Evolutionary conservation across 2,113 vertebrate species (phyloP).

Genomic region (Ivindomyrus marchei): DNA sequence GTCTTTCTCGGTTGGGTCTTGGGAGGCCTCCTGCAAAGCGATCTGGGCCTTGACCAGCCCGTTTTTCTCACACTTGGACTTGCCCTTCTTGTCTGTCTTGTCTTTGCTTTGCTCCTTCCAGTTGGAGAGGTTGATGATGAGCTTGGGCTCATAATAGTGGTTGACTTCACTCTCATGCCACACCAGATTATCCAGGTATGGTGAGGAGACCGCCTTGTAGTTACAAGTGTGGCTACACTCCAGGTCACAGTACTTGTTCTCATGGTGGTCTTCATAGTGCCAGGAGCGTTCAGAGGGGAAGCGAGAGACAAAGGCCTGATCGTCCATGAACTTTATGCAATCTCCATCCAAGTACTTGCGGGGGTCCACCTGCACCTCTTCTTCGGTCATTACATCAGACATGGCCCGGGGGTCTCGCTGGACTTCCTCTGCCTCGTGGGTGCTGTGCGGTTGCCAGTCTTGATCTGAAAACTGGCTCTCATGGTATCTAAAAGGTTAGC

Average conservation of each 20-base stretch:
- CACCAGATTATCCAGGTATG: slow-evolving; percentile 92
- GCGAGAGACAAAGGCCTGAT: slow-evolving; percentile 81
- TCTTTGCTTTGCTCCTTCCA: slow-evolving; percentile 99
- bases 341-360: slow-evolving; percentile 94
- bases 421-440: slow-evolving; percentile 87
- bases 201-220: slow-evolving; percentile 90
- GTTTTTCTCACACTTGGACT: slow-evolving; percentile 96
- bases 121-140: slow-evolving; percentile 98
- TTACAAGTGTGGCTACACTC: slow-evolving; percentile 96
- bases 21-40: slow-evolving; percentile 76
- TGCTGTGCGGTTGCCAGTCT: slow-evolving; percentile 92
- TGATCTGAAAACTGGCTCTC: slow-evolving; percentile 92
- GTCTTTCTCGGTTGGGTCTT: slow-evolving; percentile 73
- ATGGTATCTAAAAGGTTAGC: slow-evolving; percentile 71
- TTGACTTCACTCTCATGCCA: slow-evolving; percentile 97
- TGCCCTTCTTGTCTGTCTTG: slow-evolving; percentile 86
- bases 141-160: slow-evolving; percentile 99
- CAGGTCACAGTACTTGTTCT: slow-evolving; percentile 97
- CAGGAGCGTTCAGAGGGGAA: slow-evolving; percentile 80
- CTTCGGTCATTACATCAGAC: slow-evolving; percentile 88
- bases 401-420: slow-evolving; percentile 93
- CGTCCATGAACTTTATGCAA: slow-evolving; percentile 89
- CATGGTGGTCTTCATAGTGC: slow-evolving; percentile 84
- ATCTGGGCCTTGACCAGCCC: slow-evolving; percentile 96
- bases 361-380: slow-evolving; percentile 93